Conservation (phyloP, 2,113 vertebrate genomes). For the Oryzias woworae region DNA sequence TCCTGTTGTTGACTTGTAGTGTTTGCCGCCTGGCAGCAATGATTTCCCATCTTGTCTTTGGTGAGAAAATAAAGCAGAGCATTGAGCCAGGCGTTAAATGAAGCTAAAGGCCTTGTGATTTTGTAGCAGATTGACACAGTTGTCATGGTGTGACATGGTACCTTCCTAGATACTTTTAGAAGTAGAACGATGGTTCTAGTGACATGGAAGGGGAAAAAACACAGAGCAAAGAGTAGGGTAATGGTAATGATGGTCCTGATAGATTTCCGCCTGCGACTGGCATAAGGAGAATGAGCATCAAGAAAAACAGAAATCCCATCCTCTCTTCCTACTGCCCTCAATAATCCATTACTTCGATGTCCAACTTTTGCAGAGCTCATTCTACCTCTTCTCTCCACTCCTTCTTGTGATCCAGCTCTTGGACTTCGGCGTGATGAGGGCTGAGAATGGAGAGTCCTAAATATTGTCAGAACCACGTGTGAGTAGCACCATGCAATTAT, state of each 20-base stretch:
- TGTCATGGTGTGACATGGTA: constrained; percentile 77
- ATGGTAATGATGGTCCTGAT: constrained; percentile 84
- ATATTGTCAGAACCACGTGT: constrained; percentile 79
- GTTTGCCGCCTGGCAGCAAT: constrained; percentile 65
- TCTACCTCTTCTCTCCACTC: constrained; percentile 1
- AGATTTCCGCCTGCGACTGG: constrained; percentile 79
- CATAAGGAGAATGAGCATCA: constrained; percentile 69
- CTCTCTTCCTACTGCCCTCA: constrained; percentile 20
- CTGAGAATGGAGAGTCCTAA: constrained; percentile 73
- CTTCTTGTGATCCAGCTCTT: constrained; percentile 1
- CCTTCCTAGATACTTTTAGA: constrained; percentile 72
- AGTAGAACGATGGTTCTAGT: constrained; percentile 82
- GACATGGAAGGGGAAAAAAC: constrained; percentile 84
- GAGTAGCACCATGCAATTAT: constrained; percentile 85
- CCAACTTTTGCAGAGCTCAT: constrained; percentile 3
- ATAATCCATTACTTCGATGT: constrained; percentile 39
- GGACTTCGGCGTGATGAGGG: constrained; percentile 33
- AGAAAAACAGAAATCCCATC: constrained; percentile 56
- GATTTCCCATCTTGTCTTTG: constrained; percentile 74
- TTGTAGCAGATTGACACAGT: constrained; percentile 85
- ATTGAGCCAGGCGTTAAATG: constrained; percentile 84
- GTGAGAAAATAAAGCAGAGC: constrained; percentile 84
- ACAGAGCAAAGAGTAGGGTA: constrained; percentile 81
- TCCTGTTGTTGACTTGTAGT: constrained; percentile 48
- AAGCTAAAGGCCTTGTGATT: constrained; percentile 82